phyloP scores from a whole-genome alignment of 1,140 invertebrate species.

The Atta cephalotes region DNA sequence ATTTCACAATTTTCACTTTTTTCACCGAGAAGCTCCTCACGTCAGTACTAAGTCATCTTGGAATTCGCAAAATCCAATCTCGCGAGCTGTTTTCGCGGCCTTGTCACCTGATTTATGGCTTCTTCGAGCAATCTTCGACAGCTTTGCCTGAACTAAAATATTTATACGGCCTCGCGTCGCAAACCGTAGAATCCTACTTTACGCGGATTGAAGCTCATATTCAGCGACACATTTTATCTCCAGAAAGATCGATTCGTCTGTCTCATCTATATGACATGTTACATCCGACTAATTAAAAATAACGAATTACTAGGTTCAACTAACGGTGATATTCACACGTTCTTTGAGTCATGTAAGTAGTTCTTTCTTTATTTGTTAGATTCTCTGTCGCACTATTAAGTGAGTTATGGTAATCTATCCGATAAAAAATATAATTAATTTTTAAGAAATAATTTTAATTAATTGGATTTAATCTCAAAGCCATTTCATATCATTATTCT shows the following conservation, averaged over 20 bases:
- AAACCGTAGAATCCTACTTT: slow-evolving; percentile 28
- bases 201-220: background rate
- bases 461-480: no score
- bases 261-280: slow-evolving; percentile 57
- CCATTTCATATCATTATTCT: background rate
- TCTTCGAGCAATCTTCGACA: slow-evolving; percentile 58
- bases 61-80: slow-evolving; percentile 60
- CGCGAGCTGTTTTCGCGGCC: slow-evolving; percentile 47
- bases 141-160: slow-evolving; percentile 49
- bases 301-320: slow-evolving; percentile 66
- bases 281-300: slow-evolving; percentile 80
- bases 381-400: slow-evolving; percentile 65
- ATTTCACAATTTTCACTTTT: slow-evolving; percentile 33
- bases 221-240: slow-evolving; percentile 18
- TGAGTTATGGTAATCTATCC: background rate
- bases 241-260: slow-evolving; percentile 56
- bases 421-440: slow-evolving; percentile 9
- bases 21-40: slow-evolving; percentile 24
- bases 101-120: slow-evolving; percentile 59
- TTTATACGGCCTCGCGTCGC: slow-evolving; percentile 46
- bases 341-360: slow-evolving; percentile 70
- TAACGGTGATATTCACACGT: slow-evolving; percentile 78
- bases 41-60: slow-evolving; percentile 23
- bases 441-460: background rate
- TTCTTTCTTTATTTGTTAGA: slow-evolving; percentile 70